Percentiles rank a stretch among this genome's conserved stretches.
phyloP scores from a whole-genome alignment of 2,113 vertebrate species.

The Ctenodactylus gundi region DNA sequence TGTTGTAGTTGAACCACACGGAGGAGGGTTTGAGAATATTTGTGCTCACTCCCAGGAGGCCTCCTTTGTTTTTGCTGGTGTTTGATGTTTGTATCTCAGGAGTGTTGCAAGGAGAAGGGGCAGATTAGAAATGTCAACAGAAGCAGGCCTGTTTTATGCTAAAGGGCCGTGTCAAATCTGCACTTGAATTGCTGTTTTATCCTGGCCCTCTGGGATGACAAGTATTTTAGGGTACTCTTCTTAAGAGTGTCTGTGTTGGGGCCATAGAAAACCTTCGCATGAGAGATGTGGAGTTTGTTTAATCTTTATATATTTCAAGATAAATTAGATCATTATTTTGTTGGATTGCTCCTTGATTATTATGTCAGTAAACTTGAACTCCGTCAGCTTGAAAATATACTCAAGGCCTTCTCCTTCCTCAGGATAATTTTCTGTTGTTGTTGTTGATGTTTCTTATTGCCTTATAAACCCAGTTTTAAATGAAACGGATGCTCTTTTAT shows the following conservation, averaged over 20 bases:
- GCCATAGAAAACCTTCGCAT: neutral
- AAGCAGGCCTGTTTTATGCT: conserved; percentile 40
- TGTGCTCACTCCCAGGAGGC: conserved; percentile 9
- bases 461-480: neutral
- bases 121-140: conserved; percentile 46
- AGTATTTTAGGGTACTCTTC: conserved; percentile 30
- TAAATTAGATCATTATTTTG: conserved; percentile 38
- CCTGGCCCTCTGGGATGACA: neutral
- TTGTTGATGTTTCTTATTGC: neutral
- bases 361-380: neutral
- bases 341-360: conserved; percentile 41
- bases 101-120: neutral
- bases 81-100: conserved; percentile 59
- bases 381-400: neutral
- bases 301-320: conserved; percentile 34
- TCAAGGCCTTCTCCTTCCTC: neutral
- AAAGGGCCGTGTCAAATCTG: conserved; percentile 29
- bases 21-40: conserved; percentile 2
- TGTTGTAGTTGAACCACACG: neutral
- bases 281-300: neutral
- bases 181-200: conserved; percentile 39
- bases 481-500: neutral
- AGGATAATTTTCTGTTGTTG: neutral
- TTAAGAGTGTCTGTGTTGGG: neutral
- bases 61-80: neutral